These are phyloP conservation scores for Phenacoccus solenopsis DNA, from an alignment of 1,140 invertebrate genomes.

Conservation along the genomic window DNA sequence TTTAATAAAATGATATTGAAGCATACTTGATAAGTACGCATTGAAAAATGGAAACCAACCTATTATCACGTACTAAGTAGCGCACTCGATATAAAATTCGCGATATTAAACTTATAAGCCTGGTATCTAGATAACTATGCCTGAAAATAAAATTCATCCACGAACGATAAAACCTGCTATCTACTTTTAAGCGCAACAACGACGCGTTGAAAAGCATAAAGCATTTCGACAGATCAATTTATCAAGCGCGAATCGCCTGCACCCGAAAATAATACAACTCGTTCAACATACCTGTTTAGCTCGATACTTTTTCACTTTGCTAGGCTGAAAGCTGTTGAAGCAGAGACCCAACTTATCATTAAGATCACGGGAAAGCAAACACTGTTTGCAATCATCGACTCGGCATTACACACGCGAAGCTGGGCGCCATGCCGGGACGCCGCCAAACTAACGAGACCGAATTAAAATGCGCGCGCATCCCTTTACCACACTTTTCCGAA, in stretches of 20 bases:
- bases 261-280: background rate
- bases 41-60: no score
- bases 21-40: no score
- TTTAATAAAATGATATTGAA: no score
- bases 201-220: no score
- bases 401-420: slow-evolving; percentile 7
- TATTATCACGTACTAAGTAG: no score
- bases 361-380: slow-evolving; percentile 13
- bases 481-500: background rate
- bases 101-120: background rate
- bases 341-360: slow-evolving; percentile 16
- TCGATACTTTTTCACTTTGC: slow-evolving; percentile 11
- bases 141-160: no score
- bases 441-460: slow-evolving; percentile 1
- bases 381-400: slow-evolving; percentile 16
- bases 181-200: no score
- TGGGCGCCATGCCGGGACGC: slow-evolving; percentile 12
- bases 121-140: no score
- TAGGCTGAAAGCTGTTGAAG: slow-evolving; percentile 16
- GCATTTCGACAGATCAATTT: background rate
- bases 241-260: background rate
- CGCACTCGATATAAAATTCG: background rate
- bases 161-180: no score
- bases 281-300: slow-evolving; percentile 1
- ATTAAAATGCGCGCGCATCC: slow-evolving; percentile 1